Evolutionary conservation across 2,888 invertebrate genomes (phyloP).

Genomic region (Trissoscelio sp.): DNA sequence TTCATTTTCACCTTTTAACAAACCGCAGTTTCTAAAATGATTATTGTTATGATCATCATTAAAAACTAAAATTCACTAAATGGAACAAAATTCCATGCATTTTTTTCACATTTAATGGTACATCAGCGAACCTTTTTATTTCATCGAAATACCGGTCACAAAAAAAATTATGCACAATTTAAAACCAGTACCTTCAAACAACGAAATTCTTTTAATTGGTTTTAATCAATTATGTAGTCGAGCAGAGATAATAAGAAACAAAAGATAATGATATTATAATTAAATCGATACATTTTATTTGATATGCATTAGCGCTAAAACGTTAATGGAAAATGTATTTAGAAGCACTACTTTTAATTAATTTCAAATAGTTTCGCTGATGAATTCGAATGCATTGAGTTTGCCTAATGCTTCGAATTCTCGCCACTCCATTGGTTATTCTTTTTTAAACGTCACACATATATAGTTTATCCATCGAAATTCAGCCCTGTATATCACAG

Average conservation of each 20-base stretch:
- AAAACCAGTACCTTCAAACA: too few relatives aligned
- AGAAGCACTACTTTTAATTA: too few relatives aligned
- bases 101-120: neutral
- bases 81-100: neutral
- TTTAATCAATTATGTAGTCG: too few relatives aligned
- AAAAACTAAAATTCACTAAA: neutral
- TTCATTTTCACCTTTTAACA: conserved; percentile 28
- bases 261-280: too few relatives aligned
- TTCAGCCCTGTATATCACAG: neutral
- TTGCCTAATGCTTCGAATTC: neutral
- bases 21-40: neutral
- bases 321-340: too few relatives aligned
- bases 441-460: neutral
- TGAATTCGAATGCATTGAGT: too few relatives aligned
- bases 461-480: neutral
- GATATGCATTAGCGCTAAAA: neutral
- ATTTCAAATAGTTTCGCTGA: too few relatives aligned
- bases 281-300: neutral
- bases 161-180: too few relatives aligned
- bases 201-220: too few relatives aligned
- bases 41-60: neutral
- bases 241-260: too few relatives aligned
- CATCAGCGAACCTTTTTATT: too few relatives aligned
- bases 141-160: too few relatives aligned
- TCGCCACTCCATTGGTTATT: neutral